Evolutionary conservation across 2,888 invertebrate species (phyloP).

Genomic region (Napeogenes inachia): DNA sequence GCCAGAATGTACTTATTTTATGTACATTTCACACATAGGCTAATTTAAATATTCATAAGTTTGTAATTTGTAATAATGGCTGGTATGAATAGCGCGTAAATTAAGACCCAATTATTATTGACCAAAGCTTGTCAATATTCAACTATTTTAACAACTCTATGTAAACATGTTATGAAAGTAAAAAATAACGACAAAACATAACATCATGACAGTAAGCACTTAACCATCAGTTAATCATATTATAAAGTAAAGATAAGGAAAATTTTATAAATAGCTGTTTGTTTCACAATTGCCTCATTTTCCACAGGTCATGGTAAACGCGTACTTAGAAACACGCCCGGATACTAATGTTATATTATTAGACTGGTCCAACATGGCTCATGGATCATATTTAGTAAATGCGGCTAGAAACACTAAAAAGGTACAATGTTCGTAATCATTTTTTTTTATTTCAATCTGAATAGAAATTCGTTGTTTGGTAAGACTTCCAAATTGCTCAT

Average conservation of each 20-base stretch:
- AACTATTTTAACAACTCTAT: too few species aligned
- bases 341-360: conserved; percentile 64
- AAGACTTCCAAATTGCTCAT: background rate
- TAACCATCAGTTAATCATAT: background rate
- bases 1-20: too few species aligned
- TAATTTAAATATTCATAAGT: too few species aligned
- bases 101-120: too few species aligned
- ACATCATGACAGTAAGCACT: background rate
- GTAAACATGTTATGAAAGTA: too few species aligned
- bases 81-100: too few species aligned
- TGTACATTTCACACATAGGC: too few species aligned
- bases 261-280: conserved; percentile 10
- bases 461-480: background rate
- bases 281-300: conserved; percentile 5
- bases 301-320: conserved; percentile 64
- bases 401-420: conserved; percentile 79
- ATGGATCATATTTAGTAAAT: conserved; percentile 73
- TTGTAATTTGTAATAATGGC: too few species aligned
- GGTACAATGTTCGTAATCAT: conserved; percentile 47
- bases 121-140: too few species aligned
- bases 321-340: conserved; percentile 64
- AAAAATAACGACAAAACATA: too few species aligned
- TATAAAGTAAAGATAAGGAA: conserved; percentile 2
- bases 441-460: background rate
- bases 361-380: conserved; percentile 75